Base-by-base conservation (phyloP, 2,113 vertebrate genomes). In the Serilophus lunatus region DNA sequence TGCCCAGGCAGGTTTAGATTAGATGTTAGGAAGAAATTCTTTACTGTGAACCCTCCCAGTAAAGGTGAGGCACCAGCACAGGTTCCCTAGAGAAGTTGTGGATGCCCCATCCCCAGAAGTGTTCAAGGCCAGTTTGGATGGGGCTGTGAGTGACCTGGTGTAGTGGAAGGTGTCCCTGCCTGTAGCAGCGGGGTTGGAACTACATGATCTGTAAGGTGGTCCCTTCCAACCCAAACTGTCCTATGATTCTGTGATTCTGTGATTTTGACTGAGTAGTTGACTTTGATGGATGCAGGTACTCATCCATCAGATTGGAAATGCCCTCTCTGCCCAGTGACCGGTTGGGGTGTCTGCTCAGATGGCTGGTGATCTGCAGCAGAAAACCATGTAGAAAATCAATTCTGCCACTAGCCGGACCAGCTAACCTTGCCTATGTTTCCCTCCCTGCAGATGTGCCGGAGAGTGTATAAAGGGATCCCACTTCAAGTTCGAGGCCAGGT, bases 401-500 rank as follows among this genome's bases (percentile, higher is more conserved):
- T 80, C 19, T 60, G 19, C 35, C 16, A 13, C 54, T 50, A 68
- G 53, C 44, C 57, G 86, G 23, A 47, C 56, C 53, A 40, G 5
- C 69, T 96, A 24, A 94, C 72, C 14, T 51, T 59, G 19, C 33
- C 1, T 0, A 0, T 0, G 1, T 79, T 87, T 65, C 33, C 25
- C 49, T 86, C 53, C 54, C 91, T 33, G 3, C 97, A 99, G 99
- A 98, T 99, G 98, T 97, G 96, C 77, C 99, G 99, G 79, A 98
- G 99, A 18, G 98, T 99, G 25, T 99, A 99, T 95, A 99, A 99
- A 97, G 99, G 99, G 42, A 98, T 99, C 93, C 99, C 99, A 0
- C 98, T 99, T 29, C 98, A 99, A 97, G 98, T 99, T 51, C 98
- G 99, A 87, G 99, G 99, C 33, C 98, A 99, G 92, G 98, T 98